Conservation (phyloP, 2,113 vertebrate genomes). For the Indri indri region DNA sequence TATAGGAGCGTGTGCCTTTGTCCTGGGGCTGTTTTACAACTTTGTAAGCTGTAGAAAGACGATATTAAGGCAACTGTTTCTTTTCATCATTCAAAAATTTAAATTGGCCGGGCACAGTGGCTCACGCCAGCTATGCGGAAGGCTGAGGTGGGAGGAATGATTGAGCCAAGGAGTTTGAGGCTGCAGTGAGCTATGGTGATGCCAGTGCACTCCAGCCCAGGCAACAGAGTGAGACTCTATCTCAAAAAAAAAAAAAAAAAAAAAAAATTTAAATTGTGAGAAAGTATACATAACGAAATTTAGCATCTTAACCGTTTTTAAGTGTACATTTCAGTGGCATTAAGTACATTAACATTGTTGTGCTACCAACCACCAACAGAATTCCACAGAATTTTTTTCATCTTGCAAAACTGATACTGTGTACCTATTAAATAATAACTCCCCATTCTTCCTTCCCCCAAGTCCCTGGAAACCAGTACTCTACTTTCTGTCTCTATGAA, state of each 20-base stretch:
- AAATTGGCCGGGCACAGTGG: not conserved
- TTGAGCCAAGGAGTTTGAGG: too few species aligned
- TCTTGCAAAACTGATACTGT: not conserved
- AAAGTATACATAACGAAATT: not conserved
- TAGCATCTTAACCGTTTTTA: not conserved
- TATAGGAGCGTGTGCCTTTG: not conserved
- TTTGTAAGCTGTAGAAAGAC: not conserved
- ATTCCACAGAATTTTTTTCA: not conserved
- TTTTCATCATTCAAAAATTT: not conserved
- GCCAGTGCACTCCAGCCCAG: too few species aligned
- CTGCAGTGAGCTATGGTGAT: too few species aligned
- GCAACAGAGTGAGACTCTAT: too few species aligned
- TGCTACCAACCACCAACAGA: not conserved
- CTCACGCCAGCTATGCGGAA: too few species aligned
- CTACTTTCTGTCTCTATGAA: not conserved
- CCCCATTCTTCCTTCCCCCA: not conserved
- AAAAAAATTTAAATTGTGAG: not conserved
- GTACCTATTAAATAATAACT: not conserved
- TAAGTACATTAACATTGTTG: too few species aligned
- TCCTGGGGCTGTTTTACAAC: not conserved
- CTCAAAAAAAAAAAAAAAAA: too few species aligned
- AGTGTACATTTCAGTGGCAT: not conserved
- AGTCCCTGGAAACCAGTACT: not conserved
- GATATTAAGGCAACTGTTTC: not conserved
- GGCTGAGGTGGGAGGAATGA: too few species aligned